Base-by-base conservation (phyloP, 2,113 vertebrate genomes). In the Proterorhinus semilunaris region DNA sequence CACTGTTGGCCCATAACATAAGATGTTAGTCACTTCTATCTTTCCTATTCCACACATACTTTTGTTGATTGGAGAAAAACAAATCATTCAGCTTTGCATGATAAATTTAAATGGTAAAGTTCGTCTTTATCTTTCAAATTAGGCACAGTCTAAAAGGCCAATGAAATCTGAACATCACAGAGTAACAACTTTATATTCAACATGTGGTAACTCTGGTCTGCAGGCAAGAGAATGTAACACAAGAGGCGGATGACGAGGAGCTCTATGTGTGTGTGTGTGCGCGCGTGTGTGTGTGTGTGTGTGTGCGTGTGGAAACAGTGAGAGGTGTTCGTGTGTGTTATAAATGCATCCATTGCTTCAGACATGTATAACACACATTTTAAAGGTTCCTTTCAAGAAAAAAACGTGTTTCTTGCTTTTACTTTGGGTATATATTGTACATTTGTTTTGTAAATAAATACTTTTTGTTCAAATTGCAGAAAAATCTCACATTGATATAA, bases 371-470 rank as follows among this genome's bases (percentile, higher is more conserved):
- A 84, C 80, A 78, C 81, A 85, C 83, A 89, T 86, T 93, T 95
- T 92, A 93, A 91, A 95, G 93, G 94, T 91, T 94, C 94, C 92
- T 96, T 94, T 93, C 92, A 92, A 90, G 93, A 83, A 88, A 91
- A 91, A 93, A 93, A 92, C 93, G 90, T 84, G 80, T 95, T 91
- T 90, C 93, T 92, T 93, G 93, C 92, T 95, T 95, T 93, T 93
- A 93, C 90, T 94, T 94, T 94, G 94, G 95, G 94, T 95, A 94
- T 95, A 85, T 86, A 77, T 44, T 86, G 82, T 89, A 95, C 76
- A 86, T 87, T 71, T 93, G 96, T 96, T 94, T 95, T 96, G 95
- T 96, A 98, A 98, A 96, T 92, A 90, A 92, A 92, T 96, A 95
- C 93, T 95, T 95, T 96, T 96, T 97, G 94, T 96, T 95, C 94